Base-by-base conservation (phyloP, 2,113 vertebrate species). In the Misgurnus anguillicaudatus region DNA sequence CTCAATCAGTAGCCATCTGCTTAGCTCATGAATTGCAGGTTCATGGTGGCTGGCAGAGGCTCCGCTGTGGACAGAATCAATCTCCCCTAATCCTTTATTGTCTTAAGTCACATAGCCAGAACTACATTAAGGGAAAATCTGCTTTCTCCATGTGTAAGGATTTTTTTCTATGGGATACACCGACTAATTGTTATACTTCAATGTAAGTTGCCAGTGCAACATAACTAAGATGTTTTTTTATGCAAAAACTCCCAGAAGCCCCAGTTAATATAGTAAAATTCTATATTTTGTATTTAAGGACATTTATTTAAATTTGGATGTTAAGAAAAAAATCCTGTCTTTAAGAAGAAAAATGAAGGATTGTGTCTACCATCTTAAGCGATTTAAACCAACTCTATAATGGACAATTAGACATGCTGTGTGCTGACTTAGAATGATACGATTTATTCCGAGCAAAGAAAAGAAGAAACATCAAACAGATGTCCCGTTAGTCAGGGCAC, bases 1-100 rank as follows among this genome's bases (percentile, higher is more conserved):
- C 93, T 92, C 93, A 93, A 93, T 94, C 94, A 94, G 93, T 86
- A 90, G 93, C 95, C 95, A 96, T 96, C 95, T 95, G 94, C 93
- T 95, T 93, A 47, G 92, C 88, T 86, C 90, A 86, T 80, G 91
- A 92, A 91, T 91, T 90, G 91, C 90, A 91, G 91, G 68, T 88
- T 92, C 87, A 78, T 86, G 76, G 87, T 88, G 91, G 90, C 88
- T 88, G 84, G 76, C 85, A 89, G 89, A 92, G 92, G 80, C 81
- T 75, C 66, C 57, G 57, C 65, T 45, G 58, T 16, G 24, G 65
- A 80, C 80, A 85, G 60, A 94, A 93, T 92, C 91, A 87, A 87
- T 53, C 58, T 64, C 70, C 60, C 39, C 64, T 75, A 51, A 89
- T 89, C 89, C 90, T 92, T 91, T 92, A 89, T 73, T 78, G 88